Evolutionary conservation across 2,888 invertebrate species (phyloP).

Genomic region (Heliconius sara): DNA sequence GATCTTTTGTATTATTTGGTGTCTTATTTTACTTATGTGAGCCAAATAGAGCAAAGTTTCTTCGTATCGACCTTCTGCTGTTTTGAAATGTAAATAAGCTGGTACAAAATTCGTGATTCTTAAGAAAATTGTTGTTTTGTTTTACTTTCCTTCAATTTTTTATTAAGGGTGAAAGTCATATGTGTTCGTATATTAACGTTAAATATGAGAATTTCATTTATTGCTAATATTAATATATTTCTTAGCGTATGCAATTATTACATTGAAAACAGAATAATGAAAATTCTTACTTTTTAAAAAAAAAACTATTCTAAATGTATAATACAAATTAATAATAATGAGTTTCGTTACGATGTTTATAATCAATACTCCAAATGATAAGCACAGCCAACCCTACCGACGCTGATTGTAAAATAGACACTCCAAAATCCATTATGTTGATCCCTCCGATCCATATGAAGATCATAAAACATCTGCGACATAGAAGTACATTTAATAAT

Average conservation of each 20-base stretch:
- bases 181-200: background rate
- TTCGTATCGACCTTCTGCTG: constrained; percentile 46
- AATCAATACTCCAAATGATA: constrained; percentile 29
- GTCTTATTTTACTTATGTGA: constrained; percentile 45
- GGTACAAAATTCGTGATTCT: constrained; percentile 33
- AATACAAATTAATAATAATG: background rate
- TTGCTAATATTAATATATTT: background rate
- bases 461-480: constrained; percentile 51
- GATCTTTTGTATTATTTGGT: constrained; percentile 45
- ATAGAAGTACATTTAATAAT: constrained; percentile 52
- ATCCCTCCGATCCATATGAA: constrained; percentile 41
- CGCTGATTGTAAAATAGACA: constrained; percentile 43
- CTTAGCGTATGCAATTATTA: too few relatives aligned
- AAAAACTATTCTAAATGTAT: too few relatives aligned
- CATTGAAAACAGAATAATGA: too few relatives aligned
- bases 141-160: background rate
- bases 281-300: too few relatives aligned
- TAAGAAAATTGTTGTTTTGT: constrained; percentile 16
- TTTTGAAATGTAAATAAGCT: constrained; percentile 47
- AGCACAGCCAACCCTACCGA: constrained; percentile 43
- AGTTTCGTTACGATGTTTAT: constrained; percentile 1
- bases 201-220: background rate
- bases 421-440: constrained; percentile 46
- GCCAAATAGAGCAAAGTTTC: constrained; percentile 45
- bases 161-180: background rate